Percentiles rank a stretch among this genome's conserved stretches.
phyloP scores from a whole-genome alignment of 2,113 vertebrate genomes.

The Oncorhynchus clarkii region DNA sequence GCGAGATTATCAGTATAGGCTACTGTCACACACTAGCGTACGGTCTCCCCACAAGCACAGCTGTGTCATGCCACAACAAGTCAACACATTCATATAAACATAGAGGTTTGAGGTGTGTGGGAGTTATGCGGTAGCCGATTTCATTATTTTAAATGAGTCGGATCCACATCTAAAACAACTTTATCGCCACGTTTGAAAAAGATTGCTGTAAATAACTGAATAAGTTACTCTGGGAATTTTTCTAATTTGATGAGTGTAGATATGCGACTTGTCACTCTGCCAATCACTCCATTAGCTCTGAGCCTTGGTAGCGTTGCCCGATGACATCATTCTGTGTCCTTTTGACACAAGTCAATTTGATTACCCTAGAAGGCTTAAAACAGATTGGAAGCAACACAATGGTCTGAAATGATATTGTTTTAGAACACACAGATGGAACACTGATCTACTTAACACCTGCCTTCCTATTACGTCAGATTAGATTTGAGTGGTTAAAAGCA shows the following conservation, averaged over 20 bases:
- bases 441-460: too few relatives aligned
- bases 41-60: not conserved
- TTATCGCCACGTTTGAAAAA: too few relatives aligned
- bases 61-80: not conserved
- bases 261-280: not conserved
- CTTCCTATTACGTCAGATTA: too few relatives aligned
- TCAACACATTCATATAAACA: not conserved
- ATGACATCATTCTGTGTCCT: not conserved
- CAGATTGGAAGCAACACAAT: not conserved
- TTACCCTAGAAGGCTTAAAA: not conserved
- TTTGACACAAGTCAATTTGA: conserved; percentile 2
- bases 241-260: not conserved
- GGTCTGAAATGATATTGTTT: not conserved
- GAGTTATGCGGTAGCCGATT: too few relatives aligned
- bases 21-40: not conserved
- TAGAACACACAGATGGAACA: too few relatives aligned
- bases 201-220: not conserved
- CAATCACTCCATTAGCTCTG: conserved; percentile 12
- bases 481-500: not conserved
- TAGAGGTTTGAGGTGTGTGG: too few relatives aligned
- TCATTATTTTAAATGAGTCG: too few relatives aligned
- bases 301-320: too few relatives aligned
- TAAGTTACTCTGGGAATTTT: not conserved
- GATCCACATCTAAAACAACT: too few relatives aligned
- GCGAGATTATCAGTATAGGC: not conserved